Evolutionary conservation across 2,888 invertebrate genomes (phyloP), one percentile per base, ranked within the genome.

Genomic region (Carabus problematicus): DNA sequence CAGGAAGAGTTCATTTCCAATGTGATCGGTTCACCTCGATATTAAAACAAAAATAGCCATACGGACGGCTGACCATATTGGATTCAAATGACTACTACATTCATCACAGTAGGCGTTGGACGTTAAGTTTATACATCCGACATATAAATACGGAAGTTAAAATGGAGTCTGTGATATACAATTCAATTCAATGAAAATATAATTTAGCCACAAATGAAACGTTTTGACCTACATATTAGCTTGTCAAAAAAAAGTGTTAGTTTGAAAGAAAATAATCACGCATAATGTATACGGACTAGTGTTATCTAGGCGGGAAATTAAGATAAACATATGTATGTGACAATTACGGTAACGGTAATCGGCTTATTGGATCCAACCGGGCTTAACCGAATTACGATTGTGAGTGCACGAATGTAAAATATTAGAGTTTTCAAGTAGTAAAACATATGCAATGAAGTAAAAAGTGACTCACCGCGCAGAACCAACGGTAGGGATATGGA

Each of bases 401-500:
- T 12, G 12, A 8, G 16, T 47, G 12, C 11, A n/a, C 43, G 2
- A 43, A 43, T 43, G 8, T 43, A 8, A 16, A 7, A 14, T 7
- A 47, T 11, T 14, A 9, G 47, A 47, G 16, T 47, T n/a, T 14
- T 6, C 12, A 43, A 8, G 11, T 7, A 11, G 49, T 6, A 49
- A 49, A 49, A 1, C 11, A 29, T 56, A 39, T 3, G 4, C 3
- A 56, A 56, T 40, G 11, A n/a, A 8, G n/a, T 8, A 8, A 1
- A 6, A 19, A 18, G n/a, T n/a, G 9, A 56, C 67, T 67, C 49
- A 67, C 67, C 67, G 18, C 67, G 60, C 19, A 67, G 42, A 9
- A 67, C 43, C 14, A 67, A 29, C 19, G 67, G 67, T n/a, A 67
- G 42, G 9, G 67, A 67, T 9, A 67, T 60, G 9, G 55, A 55